Conservation (phyloP, 2,113 vertebrate species). For the Dipodomys spectabilis region DNA sequence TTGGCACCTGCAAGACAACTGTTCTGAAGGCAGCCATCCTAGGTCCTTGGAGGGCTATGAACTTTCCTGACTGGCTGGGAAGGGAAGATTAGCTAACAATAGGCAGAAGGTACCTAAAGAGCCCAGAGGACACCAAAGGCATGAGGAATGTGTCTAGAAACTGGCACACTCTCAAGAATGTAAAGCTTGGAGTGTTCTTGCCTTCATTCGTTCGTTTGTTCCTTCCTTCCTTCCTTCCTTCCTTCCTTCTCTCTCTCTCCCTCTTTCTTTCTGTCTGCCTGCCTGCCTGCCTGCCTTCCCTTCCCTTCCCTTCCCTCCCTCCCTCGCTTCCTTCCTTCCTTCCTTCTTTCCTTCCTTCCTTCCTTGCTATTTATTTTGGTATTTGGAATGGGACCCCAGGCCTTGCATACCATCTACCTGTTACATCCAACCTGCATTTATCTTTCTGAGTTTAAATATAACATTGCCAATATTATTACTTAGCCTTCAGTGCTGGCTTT, state of each 20-base stretch:
- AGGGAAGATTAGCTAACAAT: conserved; percentile 45
- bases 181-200: no score
- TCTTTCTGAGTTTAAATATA: not conserved
- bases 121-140: not conserved
- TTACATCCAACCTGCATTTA: not conserved
- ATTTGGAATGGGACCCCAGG: no score
- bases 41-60: not conserved
- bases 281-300: not conserved
- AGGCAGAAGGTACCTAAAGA: not conserved
- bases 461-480: not conserved
- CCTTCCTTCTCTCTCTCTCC: no score
- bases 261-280: not conserved
- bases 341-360: not conserved
- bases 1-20: not conserved
- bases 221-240: no score
- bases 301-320: no score
- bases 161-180: no score
- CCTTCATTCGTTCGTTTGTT: no score
- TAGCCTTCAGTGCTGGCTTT: not conserved
- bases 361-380: no score
- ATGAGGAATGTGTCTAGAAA: conserved; percentile 18
- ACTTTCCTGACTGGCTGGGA: not conserved
- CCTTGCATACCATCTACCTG: not conserved
- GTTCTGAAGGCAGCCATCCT: conserved; percentile 27
- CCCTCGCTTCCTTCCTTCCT: not conserved